Evolutionary conservation across 1,140 invertebrate species (phyloP), one percentile per base, ranked within the genome.

Genomic region (Meteorus sp.): DNA sequence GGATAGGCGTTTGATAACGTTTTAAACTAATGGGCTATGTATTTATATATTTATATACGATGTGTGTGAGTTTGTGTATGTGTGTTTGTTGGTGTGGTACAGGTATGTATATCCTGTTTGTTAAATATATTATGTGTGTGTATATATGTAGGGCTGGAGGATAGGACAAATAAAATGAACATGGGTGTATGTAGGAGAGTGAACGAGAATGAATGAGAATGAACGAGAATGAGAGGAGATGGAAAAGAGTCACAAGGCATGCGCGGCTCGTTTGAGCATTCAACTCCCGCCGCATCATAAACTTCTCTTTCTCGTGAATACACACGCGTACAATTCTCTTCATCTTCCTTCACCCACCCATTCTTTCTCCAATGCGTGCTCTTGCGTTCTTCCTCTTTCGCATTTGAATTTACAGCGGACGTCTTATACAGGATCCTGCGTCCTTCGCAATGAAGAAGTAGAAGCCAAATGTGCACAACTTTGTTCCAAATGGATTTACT

Each of bases 231-330:
- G 15, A 39, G 35, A 39, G 35, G 15, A 23, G 27, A 27, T 11
- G 8, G 11, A n/a, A 25, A 48, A 48, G 20, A 48, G 20, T 48
- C 45, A 29, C 45, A 48, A 48, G 45, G 43, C 43, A 45, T 45
- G 43, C 13, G 45, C 45, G 45, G 45, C 45, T 48, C 25, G 45
- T 48, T 48, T 48, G 45, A 48, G 45, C 45, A 48, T 48, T 48
- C 45, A 48, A 48, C 22, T 48, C 45, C n/a, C 20, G 20, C 25
- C 23, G 45, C 45, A 48, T 48, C 45, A 48, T 48, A 48, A 48
- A 48, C 45, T 48, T 39, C 35, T 39, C 35, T 39, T 11, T 39
- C 35, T 11, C 35, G 11, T n/a, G n/a, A n/a, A n/a, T n/a, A n/a
- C n/a, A n/a, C n/a, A n/a, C n/a, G n/a, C n/a, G n/a, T n/a, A n/a